Evolutionary conservation across 2,888 invertebrate genomes (phyloP), one percentile per base, ranked within the genome.

Genomic region (Linnaemya vulpina): DNA sequence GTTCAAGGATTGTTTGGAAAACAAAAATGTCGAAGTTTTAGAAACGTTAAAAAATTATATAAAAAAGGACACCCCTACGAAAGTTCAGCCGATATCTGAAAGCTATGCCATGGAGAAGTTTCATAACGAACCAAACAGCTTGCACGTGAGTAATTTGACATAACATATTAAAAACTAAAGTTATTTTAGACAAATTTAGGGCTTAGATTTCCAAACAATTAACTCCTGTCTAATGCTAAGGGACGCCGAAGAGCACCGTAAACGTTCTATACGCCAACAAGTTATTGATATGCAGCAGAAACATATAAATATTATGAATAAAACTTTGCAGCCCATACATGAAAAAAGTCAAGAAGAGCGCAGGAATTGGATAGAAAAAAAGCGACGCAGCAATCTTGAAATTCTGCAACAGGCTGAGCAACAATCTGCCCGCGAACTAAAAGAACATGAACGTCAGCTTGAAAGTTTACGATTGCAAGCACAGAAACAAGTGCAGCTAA

Each of bases 201-300:
- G 40, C 51, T 79, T 83, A 60, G 88, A 86, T 81, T 89, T 83
- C 82, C 88, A 68, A 86, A 88, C 87, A 3, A 87, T 92, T 0
- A 90, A 89, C 68, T 87, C 88, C 3, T 89, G 88, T 30, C 86
- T 91, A 3, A 60, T 89, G 0, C 86, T 89, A 8, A 88, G 89
- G 0, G 89, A 90, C 49, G 81, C 90, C 3, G 88, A 88, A 20
- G 87, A 89, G 22, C 87, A 88, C 8, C 88, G 90, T 3, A 90
- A 89, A 11, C 89, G 88, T 11, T 88, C 87, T 0, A 89, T 91
- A 40, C 88, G 88, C 4, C 78, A 86, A n/a, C 77, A 87, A 65
- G 63, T 88, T 0, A 38, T 83, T 87, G 92, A 74, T 90, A 92
- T 87, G 92, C 93, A 86, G 91, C 91, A 89, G 87, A 82, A 87